phyloP scores from a whole-genome alignment of 2,113 vertebrate species.

The Psittacara wagleri region DNA sequence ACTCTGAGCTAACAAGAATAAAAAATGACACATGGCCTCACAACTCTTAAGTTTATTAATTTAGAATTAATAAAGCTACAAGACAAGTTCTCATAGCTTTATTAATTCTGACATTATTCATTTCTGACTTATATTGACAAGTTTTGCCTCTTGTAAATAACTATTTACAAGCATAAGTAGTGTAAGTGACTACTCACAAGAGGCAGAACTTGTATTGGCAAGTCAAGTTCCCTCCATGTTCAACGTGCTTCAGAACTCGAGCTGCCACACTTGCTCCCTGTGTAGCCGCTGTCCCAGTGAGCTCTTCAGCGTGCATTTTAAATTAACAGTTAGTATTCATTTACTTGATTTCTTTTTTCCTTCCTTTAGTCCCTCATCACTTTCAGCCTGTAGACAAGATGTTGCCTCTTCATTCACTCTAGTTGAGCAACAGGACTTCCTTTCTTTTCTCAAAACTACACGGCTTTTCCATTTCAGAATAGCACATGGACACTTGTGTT shows the following conservation, averaged over 20 bases:
- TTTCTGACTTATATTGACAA: background rate
- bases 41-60: background rate
- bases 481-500: background rate
- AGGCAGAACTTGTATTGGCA: background rate
- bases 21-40: background rate
- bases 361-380: background rate
- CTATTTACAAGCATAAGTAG: background rate
- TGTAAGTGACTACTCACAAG: background rate
- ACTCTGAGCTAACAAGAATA: background rate
- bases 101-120: background rate
- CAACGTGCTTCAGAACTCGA: background rate
- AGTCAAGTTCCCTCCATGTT: background rate
- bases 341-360: background rate
- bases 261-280: background rate
- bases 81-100: background rate
- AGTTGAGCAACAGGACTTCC: fast-evolving
- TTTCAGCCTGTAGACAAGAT: background rate
- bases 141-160: background rate
- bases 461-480: background rate
- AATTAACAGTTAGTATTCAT: background rate
- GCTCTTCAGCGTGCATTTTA: background rate
- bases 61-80: background rate
- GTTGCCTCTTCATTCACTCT: background rate
- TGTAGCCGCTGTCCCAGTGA: background rate
- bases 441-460: background rate